phyloP scores from a whole-genome alignment of 2,888 invertebrate species.

The Buathra laborator region DNA sequence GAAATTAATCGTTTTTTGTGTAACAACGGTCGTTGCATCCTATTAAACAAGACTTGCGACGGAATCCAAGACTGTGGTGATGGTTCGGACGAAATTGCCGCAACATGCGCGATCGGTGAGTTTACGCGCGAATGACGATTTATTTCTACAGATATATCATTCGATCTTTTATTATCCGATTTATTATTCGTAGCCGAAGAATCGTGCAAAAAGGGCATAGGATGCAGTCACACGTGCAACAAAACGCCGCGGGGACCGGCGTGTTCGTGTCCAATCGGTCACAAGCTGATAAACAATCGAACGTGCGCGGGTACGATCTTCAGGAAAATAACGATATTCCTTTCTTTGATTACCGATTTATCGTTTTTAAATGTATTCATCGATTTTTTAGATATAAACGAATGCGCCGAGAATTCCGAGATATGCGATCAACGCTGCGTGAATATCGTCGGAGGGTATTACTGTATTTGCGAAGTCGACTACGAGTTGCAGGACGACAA shows the following conservation, averaged over 20 bases:
- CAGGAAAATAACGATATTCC: not conserved
- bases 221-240: constrained; percentile 84
- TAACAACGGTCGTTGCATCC: constrained; percentile 86
- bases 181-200: constrained; percentile 63
- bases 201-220: constrained; percentile 61
- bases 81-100: constrained; percentile 87
- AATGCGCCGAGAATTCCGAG: constrained; percentile 87
- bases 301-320: constrained; percentile 73
- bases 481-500: constrained; percentile 86
- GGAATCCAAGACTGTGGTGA: constrained; percentile 87
- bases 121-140: no score
- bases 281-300: constrained; percentile 69
- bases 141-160: not conserved
- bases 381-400: constrained; percentile 87
- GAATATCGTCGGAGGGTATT: constrained; percentile 87
- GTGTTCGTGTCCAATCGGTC: constrained; percentile 87
- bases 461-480: constrained; percentile 88
- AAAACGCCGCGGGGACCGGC: constrained; percentile 86
- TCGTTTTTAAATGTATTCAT: constrained; percentile 64
- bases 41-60: constrained; percentile 87
- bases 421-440: constrained; percentile 90
- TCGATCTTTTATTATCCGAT: not conserved
- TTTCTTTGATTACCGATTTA: no score
- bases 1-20: constrained; percentile 87
- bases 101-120: constrained; percentile 81